Evolutionary conservation across 2,797 vertebrate genomes (phyloP).

Genomic region (Enteromius afrohamiltoni): DNA sequence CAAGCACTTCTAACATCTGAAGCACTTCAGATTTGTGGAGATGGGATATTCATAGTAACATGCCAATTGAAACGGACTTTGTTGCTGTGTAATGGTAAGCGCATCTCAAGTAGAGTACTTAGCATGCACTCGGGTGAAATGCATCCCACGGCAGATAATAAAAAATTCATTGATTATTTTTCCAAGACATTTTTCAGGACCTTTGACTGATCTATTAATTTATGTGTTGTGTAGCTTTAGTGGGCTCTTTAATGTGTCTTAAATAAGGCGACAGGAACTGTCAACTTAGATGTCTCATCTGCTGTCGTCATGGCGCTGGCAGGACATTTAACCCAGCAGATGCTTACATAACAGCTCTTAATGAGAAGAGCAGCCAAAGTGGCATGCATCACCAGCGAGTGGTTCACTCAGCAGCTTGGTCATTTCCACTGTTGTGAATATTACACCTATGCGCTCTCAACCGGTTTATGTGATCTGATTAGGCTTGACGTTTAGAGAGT

Average conservation of each 20-base stretch:
- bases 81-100: background rate
- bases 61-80: slow-evolving; percentile 29
- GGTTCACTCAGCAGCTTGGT: slow-evolving; percentile 32
- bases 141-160: background rate
- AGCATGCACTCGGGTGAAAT: background rate
- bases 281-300: slow-evolving; percentile 50
- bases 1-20: slow-evolving; percentile 34
- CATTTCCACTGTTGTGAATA: slow-evolving; percentile 26
- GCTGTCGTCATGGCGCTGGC: background rate
- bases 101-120: slow-evolving; percentile 1
- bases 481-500: slow-evolving; percentile 6
- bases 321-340: slow-evolving; percentile 18
- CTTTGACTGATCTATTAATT: slow-evolving; percentile 13
- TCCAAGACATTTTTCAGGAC: slow-evolving; percentile 1
- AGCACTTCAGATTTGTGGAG: slow-evolving; percentile 41
- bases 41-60: slow-evolving; percentile 32
- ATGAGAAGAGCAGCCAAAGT: slow-evolving; percentile 32
- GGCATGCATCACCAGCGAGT: slow-evolving; percentile 40
- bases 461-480: slow-evolving; percentile 6
- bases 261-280: slow-evolving; percentile 38
- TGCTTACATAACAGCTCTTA: slow-evolving; percentile 51
- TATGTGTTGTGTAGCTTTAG: slow-evolving; percentile 8
- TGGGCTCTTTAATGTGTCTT: slow-evolving; percentile 19
- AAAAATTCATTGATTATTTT: slow-evolving; percentile 1
- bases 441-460: slow-evolving; percentile 7